Percentiles rank a stretch among this genome's conserved stretches.
Evolutionary conservation across 2,797 vertebrate species (phyloP).

Genomic region (Silurus aristotelis): DNA sequence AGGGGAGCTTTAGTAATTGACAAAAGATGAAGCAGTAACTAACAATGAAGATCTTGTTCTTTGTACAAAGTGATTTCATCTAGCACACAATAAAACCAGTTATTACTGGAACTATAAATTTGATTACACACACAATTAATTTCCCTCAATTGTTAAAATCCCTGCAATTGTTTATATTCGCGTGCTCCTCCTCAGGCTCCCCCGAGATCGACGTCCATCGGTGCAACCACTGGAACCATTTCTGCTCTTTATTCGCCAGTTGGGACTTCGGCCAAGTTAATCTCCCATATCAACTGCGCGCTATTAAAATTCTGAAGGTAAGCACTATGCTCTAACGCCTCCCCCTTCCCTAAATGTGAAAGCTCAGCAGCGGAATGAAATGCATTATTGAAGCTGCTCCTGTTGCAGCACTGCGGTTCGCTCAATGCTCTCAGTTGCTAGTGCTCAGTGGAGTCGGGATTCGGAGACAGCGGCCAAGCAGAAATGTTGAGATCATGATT

Average conservation of each 20-base stretch:
- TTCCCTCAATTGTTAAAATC: background rate
- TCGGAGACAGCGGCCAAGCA: background rate
- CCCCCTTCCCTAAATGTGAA: slow-evolving; percentile 5
- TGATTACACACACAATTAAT: background rate
- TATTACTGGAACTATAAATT: slow-evolving; percentile 1
- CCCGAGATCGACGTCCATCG: background rate
- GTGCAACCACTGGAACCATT: background rate
- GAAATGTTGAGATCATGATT: background rate
- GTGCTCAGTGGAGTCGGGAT: background rate
- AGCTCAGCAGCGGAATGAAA: slow-evolving; percentile 20
- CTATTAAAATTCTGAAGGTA: slow-evolving; percentile 22
- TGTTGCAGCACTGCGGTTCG: background rate
- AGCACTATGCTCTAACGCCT: background rate
- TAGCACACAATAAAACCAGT: background rate
- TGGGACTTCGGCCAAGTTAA: slow-evolving; percentile 20
- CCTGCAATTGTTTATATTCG: background rate
- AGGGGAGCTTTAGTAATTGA: background rate
- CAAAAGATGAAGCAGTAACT: background rate
- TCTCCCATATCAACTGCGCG: background rate
- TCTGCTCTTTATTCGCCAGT: background rate
- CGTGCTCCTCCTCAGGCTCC: background rate
- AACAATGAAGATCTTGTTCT: background rate
- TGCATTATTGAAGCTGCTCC: slow-evolving; percentile 18
- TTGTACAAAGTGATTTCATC: background rate
- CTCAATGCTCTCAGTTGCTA: background rate